Evolutionary conservation across 1,140 invertebrate species (phyloP).

Genomic region (Tenebrio molitor): DNA sequence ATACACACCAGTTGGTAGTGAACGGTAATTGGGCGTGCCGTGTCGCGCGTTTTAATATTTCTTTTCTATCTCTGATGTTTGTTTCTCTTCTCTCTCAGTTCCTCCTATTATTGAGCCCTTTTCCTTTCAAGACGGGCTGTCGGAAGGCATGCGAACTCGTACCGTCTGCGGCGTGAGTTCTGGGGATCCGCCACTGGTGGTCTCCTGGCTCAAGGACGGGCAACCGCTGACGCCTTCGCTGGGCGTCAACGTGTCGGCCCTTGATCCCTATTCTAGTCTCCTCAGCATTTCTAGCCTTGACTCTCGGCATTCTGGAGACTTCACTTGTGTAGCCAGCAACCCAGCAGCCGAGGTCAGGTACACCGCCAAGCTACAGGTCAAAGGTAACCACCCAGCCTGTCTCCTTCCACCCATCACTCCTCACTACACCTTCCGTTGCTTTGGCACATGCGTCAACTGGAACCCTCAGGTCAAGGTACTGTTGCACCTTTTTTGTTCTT

Average conservation of each 20-base stretch:
- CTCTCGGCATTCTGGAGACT: conserved; percentile 82
- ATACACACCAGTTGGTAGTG: conserved; percentile 81
- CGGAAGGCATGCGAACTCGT: conserved; percentile 87
- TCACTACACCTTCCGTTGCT: conserved; percentile 67
- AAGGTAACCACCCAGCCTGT: conserved; percentile 75
- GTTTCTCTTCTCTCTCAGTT: conserved; percentile 79
- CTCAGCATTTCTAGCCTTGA: conserved; percentile 83
- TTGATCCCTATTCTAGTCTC: conserved; percentile 82
- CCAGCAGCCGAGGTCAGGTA: conserved; percentile 83
- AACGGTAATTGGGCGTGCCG: conserved; percentile 79
- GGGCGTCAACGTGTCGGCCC: conserved; percentile 78
- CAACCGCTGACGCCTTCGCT: conserved; percentile 74
- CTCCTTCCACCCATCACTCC: conserved; percentile 56
- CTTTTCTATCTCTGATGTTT: conserved; percentile 74
- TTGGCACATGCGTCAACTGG: conserved; percentile 69
- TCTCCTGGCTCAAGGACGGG: conserved; percentile 85
- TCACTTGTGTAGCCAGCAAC: conserved; percentile 86
- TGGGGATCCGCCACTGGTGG: conserved; percentile 81
- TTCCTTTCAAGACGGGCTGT: conserved; percentile 84
- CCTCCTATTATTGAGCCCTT: conserved; percentile 88
- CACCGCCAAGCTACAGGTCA: conserved; percentile 84
- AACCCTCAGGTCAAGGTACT: conserved; percentile 65
- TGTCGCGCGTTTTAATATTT: conserved; percentile 61
- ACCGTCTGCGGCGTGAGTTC: conserved; percentile 88
- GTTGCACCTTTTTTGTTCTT: conserved; percentile 65